Base-by-base conservation (phyloP, 1,140 invertebrate species). In the Linepithema humile region DNA sequence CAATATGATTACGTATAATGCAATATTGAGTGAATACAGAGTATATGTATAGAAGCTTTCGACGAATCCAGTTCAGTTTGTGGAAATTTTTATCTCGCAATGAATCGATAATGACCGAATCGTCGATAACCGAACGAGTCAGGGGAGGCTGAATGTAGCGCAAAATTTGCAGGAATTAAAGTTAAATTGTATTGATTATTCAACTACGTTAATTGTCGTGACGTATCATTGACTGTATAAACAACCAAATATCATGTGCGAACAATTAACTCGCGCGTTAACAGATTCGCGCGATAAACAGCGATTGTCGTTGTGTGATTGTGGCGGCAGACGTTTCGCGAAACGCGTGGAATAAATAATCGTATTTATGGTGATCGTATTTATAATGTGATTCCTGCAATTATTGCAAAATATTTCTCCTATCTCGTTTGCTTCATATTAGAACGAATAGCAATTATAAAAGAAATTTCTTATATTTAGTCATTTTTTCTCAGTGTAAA, bases 141-240 rank as follows among this genome's bases (percentile, higher is more conserved):
- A 26, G 5, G n/a, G 23, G 1, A 23, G 26, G 23, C 15, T 20
- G 60, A 55, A 15, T 53, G 9, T n/a, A 20, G 10, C 20, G 35
- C 35, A n/a, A 78, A 67, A 67, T 78, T 78, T 23, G 48, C 40
- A 7, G 12, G 62, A 69, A 70, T 80, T 55, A 80, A 80, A 80
- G 64, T 80, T 80, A 69, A 69, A 80, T 43, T 70, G 75, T 67
- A 80, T 80, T 55, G 75, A 69, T 69, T 80, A 70, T 80, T 78
- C 62, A 26, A 40, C 45, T 20, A 80, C 29, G 64, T 80, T 80
- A 80, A 80, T 80, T 80, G 75, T 48, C 35, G 64, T 48, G 62
- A 65, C 29, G 35, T 80, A 80, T 70, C 23, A 80, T 70, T 80
- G 48, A 77, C 20, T 55, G n/a, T 40, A 70, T 40, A 69, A 80